Conservation (phyloP, 2,888 invertebrate species). For the Ornithoptera priamus region DNA sequence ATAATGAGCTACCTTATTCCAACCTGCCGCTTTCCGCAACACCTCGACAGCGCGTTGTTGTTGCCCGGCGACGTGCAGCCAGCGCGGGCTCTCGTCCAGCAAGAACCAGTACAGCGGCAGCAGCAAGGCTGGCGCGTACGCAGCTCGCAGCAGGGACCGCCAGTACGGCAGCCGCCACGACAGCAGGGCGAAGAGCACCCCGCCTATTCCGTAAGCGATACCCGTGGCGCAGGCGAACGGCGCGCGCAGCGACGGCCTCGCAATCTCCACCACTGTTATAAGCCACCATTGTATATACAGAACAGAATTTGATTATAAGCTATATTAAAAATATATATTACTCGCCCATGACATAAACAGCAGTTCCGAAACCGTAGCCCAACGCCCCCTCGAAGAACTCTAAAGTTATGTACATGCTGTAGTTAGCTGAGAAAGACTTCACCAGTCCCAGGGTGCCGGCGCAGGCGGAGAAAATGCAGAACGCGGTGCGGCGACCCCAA, state of each 20-base stretch:
- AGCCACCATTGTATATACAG: neutral
- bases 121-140: constrained; percentile 84
- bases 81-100: constrained; percentile 86
- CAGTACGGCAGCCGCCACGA: constrained; percentile 81
- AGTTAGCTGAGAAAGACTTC: constrained; percentile 77
- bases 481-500: constrained; percentile 77
- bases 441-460: constrained; percentile 74
- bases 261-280: constrained; percentile 60
- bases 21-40: constrained; percentile 80
- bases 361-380: constrained; percentile 79
- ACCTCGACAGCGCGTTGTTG: constrained; percentile 78
- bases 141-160: constrained; percentile 82
- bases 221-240: constrained; percentile 67
- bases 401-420: constrained; percentile 75
- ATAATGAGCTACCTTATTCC: constrained; percentile 76
- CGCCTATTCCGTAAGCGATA: constrained; percentile 74
- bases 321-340: neutral
- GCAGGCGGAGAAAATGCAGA: constrained; percentile 70
- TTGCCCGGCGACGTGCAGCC: constrained; percentile 84
- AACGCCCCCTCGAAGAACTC: constrained; percentile 80
- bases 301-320: too few species aligned
- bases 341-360: constrained; percentile 72
- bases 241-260: constrained; percentile 62
- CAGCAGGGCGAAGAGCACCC: constrained; percentile 70
- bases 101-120: constrained; percentile 84